Evolutionary conservation across 2,113 vertebrate genomes (phyloP).

Genomic region (Oncorhynchus masou): DNA sequence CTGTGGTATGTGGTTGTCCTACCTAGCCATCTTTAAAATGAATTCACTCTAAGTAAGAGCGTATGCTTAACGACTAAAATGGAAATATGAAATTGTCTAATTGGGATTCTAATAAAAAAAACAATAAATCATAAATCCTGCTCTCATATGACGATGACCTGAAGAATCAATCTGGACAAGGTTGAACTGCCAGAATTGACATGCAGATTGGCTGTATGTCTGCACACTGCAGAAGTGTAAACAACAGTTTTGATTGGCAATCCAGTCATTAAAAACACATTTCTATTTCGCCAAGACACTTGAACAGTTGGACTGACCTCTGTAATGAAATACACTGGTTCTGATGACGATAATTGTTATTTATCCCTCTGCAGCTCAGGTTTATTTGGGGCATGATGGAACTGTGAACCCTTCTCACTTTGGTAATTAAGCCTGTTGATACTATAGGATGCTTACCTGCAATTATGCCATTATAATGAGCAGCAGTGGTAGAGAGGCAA

Average conservation of each 20-base stretch:
- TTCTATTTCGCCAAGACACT: slow-evolving; percentile 56
- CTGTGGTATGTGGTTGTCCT: too few species aligned
- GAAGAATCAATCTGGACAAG: not conserved
- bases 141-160: not conserved
- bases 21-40: too few species aligned
- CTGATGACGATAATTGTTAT: slow-evolving; percentile 73
- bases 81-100: too few species aligned
- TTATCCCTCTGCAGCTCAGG: slow-evolving; percentile 63
- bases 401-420: slow-evolving; percentile 67
- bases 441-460: slow-evolving; percentile 73
- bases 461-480: slow-evolving; percentile 79
- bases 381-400: slow-evolving; percentile 68
- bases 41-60: too few species aligned
- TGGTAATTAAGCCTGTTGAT: slow-evolving; percentile 77
- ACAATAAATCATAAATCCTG: too few species aligned
- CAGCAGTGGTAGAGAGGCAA: slow-evolving; percentile 60
- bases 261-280: slow-evolving; percentile 38
- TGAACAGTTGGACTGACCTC: slow-evolving; percentile 47
- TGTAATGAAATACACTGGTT: slow-evolving; percentile 56
- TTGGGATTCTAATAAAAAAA: too few species aligned
- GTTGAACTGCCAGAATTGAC: not conserved
- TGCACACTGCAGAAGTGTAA: not conserved
- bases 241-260: slow-evolving; percentile 34
- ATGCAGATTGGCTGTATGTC: not conserved
- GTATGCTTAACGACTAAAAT: too few species aligned